phyloP scores from a whole-genome alignment of 2,888 invertebrate genomes.

The Dicyrtoma fusca region DNA sequence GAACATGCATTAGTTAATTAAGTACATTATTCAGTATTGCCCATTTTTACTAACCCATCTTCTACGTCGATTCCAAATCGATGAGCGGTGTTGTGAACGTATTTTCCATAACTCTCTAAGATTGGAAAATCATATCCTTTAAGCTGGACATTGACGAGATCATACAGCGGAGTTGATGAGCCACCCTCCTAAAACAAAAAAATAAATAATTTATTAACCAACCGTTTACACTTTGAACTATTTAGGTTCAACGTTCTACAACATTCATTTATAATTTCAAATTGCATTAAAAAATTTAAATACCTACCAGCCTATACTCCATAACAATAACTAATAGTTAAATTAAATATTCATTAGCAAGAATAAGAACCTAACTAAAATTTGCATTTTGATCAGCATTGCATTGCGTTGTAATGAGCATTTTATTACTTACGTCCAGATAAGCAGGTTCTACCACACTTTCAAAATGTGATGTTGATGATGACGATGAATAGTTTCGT shows the following conservation, averaged over 20 bases:
- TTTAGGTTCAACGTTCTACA: background rate
- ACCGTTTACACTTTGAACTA: background rate
- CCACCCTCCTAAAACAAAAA: slow-evolving; percentile 34
- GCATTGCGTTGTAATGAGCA: no score
- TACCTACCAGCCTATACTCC: no score
- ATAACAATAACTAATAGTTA: no score
- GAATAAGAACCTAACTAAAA: no score
- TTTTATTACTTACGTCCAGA: slow-evolving; percentile 38
- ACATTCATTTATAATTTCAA: no score
- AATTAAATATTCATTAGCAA: no score
- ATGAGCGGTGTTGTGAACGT: slow-evolving; percentile 73
- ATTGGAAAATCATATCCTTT: slow-evolving; percentile 81
- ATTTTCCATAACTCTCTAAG: slow-evolving; percentile 78
- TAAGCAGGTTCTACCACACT: slow-evolving; percentile 34
- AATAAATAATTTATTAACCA: slow-evolving; percentile 10
- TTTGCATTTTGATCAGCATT: no score
- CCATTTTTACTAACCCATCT: no score
- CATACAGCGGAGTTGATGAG: slow-evolving; percentile 64
- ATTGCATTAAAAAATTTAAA: no score
- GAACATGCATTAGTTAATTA: no score
- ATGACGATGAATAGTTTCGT: no score
- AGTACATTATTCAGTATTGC: no score
- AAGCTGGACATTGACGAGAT: slow-evolving; percentile 75
- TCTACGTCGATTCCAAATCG: slow-evolving; percentile 76
- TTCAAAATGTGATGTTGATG: background rate